Evolutionary conservation across 2,888 invertebrate species (phyloP).

Genomic region (Lysandra coridon): DNA sequence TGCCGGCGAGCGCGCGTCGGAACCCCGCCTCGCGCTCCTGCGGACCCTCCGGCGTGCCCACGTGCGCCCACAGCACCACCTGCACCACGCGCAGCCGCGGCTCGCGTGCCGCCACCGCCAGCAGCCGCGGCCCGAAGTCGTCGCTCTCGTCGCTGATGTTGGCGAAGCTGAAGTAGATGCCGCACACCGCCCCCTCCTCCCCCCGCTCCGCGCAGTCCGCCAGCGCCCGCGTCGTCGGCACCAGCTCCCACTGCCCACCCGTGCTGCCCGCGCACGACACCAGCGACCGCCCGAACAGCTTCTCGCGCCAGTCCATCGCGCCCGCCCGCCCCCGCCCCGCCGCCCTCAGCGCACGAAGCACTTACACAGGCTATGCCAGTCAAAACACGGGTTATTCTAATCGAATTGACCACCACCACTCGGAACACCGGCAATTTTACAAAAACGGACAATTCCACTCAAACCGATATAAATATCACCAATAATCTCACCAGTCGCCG

Average conservation of each 20-base stretch:
- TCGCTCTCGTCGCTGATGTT: conserved; percentile 85
- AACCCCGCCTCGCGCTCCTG: conserved; percentile 84
- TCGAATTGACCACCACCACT: background rate
- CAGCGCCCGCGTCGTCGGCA: conserved; percentile 70
- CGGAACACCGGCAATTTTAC: background rate
- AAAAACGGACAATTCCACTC: background rate
- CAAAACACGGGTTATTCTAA: background rate
- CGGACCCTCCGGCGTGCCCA: conserved; percentile 79
- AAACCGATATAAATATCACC: background rate
- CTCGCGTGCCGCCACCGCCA: conserved; percentile 71
- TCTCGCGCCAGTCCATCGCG: conserved; percentile 81
- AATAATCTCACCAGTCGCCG: background rate
- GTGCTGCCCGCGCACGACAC: conserved; percentile 74
- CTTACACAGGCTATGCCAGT: background rate
- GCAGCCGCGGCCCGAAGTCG: conserved; percentile 83
- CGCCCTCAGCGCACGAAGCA: background rate
- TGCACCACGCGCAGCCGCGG: conserved; percentile 83
- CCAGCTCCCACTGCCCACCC: conserved; percentile 69
- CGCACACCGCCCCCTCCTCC: conserved; percentile 77
- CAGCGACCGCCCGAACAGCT: conserved; percentile 80
- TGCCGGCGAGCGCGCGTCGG: conserved; percentile 80
- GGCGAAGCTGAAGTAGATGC: conserved; percentile 86
- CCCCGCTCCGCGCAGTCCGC: conserved; percentile 63
- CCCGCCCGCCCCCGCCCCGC: conserved; percentile 40
- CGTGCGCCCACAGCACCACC: conserved; percentile 84